Base-by-base conservation (phyloP, 2,113 vertebrate species). In the Nerophis lumbriciformis region DNA sequence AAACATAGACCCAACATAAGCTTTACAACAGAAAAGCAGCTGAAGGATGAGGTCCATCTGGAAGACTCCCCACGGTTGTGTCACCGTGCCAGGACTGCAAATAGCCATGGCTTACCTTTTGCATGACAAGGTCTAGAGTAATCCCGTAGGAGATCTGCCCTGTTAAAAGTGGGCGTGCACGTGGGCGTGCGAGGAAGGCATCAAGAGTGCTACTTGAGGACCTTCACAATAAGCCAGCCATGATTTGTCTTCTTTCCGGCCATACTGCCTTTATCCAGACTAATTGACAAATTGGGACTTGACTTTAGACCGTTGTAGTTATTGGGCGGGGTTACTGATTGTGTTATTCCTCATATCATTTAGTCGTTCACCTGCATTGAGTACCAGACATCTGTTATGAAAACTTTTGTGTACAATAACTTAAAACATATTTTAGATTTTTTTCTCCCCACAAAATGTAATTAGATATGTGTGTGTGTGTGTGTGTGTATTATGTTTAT, bases 81-180 rank as follows among this genome's bases (percentile, higher is more conserved):
- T 86, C 66, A 76, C 81, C 80, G 72, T 61, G 35, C 65, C 61
- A 45, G 64, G 51, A 69, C 86, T 85, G 71, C 72, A 88, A 88
- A 89, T 87, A 87, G 85, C 82, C 61, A 6, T 15, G 72, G 82
- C 82, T 88, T 88, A 87, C 77, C 74, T 73, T 53, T 85, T 76
- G 72, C 77, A 86, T 75, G 75, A 75, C 79, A 61, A 81, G 65
- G 71, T 72, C 78, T 77, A 0, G n/a, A 60, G 65, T 89, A 88
- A 86, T 87, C 86, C 79, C 52, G 37, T 21, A 45, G 71, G 79
- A 79, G 78, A 73, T 76, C 80, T 71, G 47, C 61, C 75, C 71
- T 71, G 78, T 68, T 68, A 72, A 49, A 49, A 59, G 44, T 49
- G 62, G 28, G 28, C 28, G 4, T 57, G 62, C 15, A 63, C 59